phyloP scores from a whole-genome alignment of 2,888 invertebrate species.

The Parnassius mnemosyne region DNA sequence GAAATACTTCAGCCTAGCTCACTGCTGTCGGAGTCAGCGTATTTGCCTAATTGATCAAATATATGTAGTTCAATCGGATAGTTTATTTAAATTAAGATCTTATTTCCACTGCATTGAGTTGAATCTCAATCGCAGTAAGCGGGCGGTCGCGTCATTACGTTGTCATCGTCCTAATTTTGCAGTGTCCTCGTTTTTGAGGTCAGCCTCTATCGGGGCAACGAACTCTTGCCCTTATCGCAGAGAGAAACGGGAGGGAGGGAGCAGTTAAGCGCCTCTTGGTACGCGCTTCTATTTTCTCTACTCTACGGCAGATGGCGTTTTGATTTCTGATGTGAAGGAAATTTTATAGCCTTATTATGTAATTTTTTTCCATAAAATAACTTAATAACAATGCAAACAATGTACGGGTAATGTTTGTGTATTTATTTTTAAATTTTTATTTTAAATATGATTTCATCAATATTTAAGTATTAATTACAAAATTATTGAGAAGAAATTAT shows the following conservation, averaged over 20 bases:
- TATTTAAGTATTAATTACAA: too few species aligned
- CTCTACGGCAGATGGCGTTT: slow-evolving; percentile 67
- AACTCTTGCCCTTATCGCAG: slow-evolving; percentile 80
- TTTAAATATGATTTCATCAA: too few species aligned
- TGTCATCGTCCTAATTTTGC: slow-evolving; percentile 82
- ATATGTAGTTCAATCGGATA: slow-evolving; percentile 66
- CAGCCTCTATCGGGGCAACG: slow-evolving; percentile 82
- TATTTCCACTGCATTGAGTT: slow-evolving; percentile 45
- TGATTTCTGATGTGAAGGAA: slow-evolving; percentile 6
- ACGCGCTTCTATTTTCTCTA: slow-evolving; percentile 43
- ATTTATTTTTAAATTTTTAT: too few species aligned
- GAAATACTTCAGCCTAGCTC: slow-evolving; percentile 71
- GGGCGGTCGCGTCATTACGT: slow-evolving; percentile 75
- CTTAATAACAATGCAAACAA: too few species aligned
- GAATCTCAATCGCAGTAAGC: slow-evolving; percentile 49
- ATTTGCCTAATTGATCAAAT: slow-evolving; percentile 81
- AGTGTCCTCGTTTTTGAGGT: slow-evolving; percentile 87
- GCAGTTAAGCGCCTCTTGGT: slow-evolving; percentile 40
- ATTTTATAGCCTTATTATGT: not conserved
- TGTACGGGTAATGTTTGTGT: too few species aligned
- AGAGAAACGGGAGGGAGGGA: slow-evolving; percentile 52
- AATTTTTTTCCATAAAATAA: too few species aligned
- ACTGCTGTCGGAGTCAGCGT: slow-evolving; percentile 73
- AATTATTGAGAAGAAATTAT: too few species aligned
- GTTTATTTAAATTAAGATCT: slow-evolving; percentile 40